Conservation (phyloP, 2,113 vertebrate genomes). For the Varanus salvator region DNA sequence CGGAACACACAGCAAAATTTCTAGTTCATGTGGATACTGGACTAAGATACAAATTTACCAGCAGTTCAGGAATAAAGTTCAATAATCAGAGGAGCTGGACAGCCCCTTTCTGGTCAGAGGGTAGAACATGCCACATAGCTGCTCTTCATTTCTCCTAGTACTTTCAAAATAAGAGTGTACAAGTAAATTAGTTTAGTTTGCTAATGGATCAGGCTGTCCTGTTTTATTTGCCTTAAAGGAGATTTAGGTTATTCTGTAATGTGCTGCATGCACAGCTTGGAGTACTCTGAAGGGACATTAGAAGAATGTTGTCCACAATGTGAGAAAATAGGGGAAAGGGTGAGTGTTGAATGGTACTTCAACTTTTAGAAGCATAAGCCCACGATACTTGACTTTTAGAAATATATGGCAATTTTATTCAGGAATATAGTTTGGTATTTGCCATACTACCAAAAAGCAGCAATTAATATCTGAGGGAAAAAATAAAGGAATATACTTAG, state of each 20-base stretch:
- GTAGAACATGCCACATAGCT: not conserved
- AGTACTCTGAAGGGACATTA: not conserved
- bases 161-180: not conserved
- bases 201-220: not conserved
- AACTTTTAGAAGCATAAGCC: not conserved
- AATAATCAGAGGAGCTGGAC: not conserved
- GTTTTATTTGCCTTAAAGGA: not conserved
- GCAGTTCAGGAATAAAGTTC: not conserved
- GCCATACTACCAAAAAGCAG: not conserved
- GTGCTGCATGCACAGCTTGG: not conserved
- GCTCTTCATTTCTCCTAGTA: not conserved
- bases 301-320: not conserved
- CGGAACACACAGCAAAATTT: not conserved
- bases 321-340: not conserved
- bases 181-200: not conserved
- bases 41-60: not conserved
- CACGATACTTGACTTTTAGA: not conserved
- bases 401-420: not conserved
- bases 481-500: not conserved
- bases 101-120: not conserved
- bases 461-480: not conserved
- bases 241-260: not conserved
- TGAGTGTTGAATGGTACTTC: not conserved
- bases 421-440: not conserved
- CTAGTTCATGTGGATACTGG: not conserved